Evolutionary conservation across 2,113 vertebrate genomes (phyloP).

Genomic region (Rhagologus leucostigma): DNA sequence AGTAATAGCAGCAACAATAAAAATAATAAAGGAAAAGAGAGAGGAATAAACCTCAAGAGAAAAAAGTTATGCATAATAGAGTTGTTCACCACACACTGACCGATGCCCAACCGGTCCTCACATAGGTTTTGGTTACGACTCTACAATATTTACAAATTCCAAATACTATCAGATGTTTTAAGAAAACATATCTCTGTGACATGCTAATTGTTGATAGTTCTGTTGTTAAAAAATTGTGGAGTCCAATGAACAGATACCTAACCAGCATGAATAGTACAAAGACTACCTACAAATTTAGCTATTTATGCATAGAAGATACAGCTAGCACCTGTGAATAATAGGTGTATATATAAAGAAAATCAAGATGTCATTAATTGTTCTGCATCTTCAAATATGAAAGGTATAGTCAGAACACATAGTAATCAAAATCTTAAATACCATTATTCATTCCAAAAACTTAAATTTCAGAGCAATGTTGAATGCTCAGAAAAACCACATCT

Average conservation of each 20-base stretch:
- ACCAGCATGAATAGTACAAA: background rate
- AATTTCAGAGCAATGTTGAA: background rate
- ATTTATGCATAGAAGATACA: background rate
- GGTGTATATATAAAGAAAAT: background rate
- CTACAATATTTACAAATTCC: background rate
- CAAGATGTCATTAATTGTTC: background rate
- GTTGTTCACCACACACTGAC: background rate
- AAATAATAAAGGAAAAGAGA: background rate
- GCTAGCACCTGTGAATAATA: background rate
- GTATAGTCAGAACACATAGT: background rate
- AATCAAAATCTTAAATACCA: background rate
- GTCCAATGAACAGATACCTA: background rate
- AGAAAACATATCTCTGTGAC: background rate
- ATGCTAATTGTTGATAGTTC: background rate
- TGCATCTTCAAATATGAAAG: background rate
- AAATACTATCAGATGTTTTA: background rate
- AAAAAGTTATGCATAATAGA: background rate
- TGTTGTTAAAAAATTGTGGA: background rate
- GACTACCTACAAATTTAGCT: background rate
- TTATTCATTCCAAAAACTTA: background rate
- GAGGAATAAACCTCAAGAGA: background rate
- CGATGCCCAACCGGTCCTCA: rapidly evolving
- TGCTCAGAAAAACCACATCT: background rate
- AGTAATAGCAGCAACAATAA: background rate
- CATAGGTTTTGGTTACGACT: background rate